Evolutionary conservation across 2,113 vertebrate genomes (phyloP), one percentile per base, ranked within the genome.

Genomic region (Melanotaenia duboulayi): DNA sequence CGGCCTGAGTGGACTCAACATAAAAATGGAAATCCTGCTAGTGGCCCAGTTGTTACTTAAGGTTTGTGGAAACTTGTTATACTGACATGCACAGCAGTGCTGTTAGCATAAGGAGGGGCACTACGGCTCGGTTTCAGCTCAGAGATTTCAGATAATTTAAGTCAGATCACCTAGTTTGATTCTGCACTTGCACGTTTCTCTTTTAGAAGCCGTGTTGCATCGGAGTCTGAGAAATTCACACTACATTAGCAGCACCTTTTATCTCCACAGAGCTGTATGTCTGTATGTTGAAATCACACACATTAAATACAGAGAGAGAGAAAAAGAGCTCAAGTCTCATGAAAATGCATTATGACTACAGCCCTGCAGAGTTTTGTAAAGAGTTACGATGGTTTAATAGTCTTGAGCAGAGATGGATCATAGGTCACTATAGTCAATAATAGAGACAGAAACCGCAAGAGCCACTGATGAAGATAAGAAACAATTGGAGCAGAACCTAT

Each of bases 391-490:
- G 61, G 55, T 81, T 72, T 69, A 80, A 58, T 44, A 80, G 76
- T 70, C 71, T 63, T 65, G 70, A 80, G 52, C 60, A 64, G 80
- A 81, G 80, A 89, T 70, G 58, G 70, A 86, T 81, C 72, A 73
- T 64, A 82, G 89, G 74, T 83, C 73, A 81, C 61, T 59, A 44
- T 64, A 83, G 83, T 84, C 78, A 77, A 75, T 87, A 85, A 85
- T 68, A 76, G 55, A 84, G 61, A 76, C 54, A 74, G 61, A 73
- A 66, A 82, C 86, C 78, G 71, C 83, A 80, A 76, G 65, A 87
- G 78, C 76, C 86, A 71, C 74, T 78, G 87, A 90, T 89, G 72
- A 86, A 84, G 84, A 90, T 86, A 76, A 91, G 81, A 81, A 72
- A 76, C 85, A 68, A 69, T 76, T 74, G 69, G 86, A 79, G 80